Conservation (phyloP, 2,888 invertebrate species). For the Uropetala carovei region DNA sequence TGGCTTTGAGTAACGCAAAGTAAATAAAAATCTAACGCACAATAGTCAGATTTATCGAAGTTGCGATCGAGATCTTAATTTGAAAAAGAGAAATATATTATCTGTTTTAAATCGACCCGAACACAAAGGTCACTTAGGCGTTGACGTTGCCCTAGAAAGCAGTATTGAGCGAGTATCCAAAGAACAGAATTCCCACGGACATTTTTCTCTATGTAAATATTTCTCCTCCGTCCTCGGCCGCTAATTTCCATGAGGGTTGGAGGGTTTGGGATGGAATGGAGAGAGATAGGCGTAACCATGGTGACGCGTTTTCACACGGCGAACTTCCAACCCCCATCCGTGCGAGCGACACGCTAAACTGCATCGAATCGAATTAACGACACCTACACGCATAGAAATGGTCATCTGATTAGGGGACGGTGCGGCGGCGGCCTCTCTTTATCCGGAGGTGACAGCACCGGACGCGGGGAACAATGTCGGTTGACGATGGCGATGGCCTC, state of each 20-base stretch:
- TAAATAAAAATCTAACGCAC: no score
- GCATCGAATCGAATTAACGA: conserved; percentile 56
- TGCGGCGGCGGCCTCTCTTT: background rate
- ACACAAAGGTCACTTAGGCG: no score
- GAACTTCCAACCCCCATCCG: background rate
- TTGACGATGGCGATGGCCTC: conserved; percentile 55
- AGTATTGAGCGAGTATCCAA: background rate
- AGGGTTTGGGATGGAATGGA: background rate
- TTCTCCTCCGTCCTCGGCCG: background rate
- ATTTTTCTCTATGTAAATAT: conserved; percentile 22
- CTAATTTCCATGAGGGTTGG: conserved; percentile 10
- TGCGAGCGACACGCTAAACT: conserved; percentile 21
- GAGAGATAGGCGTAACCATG: background rate
- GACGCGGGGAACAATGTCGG: conserved; percentile 45
- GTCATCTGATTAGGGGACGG: conserved; percentile 42
- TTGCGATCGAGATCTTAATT: no score
- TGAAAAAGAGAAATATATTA: no score
- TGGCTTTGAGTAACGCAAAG: no score
- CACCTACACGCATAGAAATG: conserved; percentile 25
- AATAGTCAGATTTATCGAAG: no score
- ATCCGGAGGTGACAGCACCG: conserved; percentile 46
- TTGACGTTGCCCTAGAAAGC: background rate
- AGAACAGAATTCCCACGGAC: background rate
- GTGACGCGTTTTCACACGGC: conserved; percentile 9
- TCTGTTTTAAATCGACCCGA: no score